Percentiles rank a stretch among this genome's conserved stretches.
These are phyloP conservation scores for Conopomorpha cramerella DNA, from an alignment of 1,140 invertebrate genomes.

Conservation along the genomic window DNA sequence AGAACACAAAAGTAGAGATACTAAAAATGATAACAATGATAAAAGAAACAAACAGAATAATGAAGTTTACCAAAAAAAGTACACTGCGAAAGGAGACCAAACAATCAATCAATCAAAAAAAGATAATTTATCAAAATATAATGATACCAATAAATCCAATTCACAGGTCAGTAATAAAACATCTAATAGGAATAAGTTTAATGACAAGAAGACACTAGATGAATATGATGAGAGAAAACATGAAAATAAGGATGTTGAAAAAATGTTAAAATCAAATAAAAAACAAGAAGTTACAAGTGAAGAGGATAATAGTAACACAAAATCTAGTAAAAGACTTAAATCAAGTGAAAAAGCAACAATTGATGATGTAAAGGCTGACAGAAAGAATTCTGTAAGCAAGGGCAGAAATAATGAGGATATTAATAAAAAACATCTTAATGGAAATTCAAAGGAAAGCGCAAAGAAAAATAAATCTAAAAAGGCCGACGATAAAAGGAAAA, in stretches of 20 bases:
- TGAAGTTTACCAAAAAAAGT: too few relatives aligned
- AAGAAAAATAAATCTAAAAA: not conserved
- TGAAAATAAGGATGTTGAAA: too few relatives aligned
- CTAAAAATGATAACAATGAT: slow-evolving; percentile 8
- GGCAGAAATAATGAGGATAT: not conserved
- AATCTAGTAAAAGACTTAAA: slow-evolving; percentile 4
- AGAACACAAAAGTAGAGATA: slow-evolving; percentile 12
- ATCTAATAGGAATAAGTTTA: too few relatives aligned
- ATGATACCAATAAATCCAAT: too few relatives aligned
- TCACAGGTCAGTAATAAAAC: too few relatives aligned
- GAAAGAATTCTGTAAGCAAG: not conserved
- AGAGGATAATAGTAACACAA: slow-evolving; percentile 6
- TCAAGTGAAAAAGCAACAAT: too few relatives aligned
- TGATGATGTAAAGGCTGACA: not conserved
- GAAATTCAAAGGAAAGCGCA: not conserved
- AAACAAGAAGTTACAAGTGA: slow-evolving; percentile 5
- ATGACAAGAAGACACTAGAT: too few relatives aligned
- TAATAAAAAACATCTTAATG: not conserved
- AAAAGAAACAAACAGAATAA: slow-evolving; percentile 5
- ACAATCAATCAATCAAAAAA: too few relatives aligned
- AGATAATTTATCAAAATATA: too few relatives aligned
- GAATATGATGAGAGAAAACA: too few relatives aligned
- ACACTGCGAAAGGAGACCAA: too few relatives aligned
- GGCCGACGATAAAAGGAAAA: not conserved
- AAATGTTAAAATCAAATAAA: too few relatives aligned